Base-by-base conservation (phyloP, 2,888 invertebrate species). In the Drosophila demipolita region DNA sequence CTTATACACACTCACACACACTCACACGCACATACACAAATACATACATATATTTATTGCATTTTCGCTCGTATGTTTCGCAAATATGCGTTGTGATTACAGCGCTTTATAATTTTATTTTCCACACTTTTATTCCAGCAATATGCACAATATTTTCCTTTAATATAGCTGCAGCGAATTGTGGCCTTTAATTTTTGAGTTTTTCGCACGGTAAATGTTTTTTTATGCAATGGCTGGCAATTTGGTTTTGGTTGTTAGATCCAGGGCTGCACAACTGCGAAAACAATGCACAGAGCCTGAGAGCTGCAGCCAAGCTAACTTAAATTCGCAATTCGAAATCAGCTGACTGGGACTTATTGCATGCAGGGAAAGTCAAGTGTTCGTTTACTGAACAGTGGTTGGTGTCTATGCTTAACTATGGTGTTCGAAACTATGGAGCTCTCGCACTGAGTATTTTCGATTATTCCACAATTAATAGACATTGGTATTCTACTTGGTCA, bases 191-290 rank as follows among this genome's bases (percentile, higher is more conserved):
- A 61, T 61, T 67, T 62, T 32, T 26, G 40, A 60, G 35, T 42
- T 50, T 66, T 77, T 60, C 45, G 54, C 78, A 69, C 73, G 49
- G 62, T 68, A 42, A 57, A 45, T 58, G 40, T 76, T 78, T 75
- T 68, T 76, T 76, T 78, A 73, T 76, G 78, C 76, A 76, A 76
- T 77, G 78, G 78, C 78, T 78, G 78, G 76, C 74, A 70, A 78
- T 60, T 73, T 68, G 73, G 69, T 66, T 78, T 77, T 77, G 78
- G 73, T 78, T 77, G 64, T 69, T 60, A 17, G 15, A 45, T 62
- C 69, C 73, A 77, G 76, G 78, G 76, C 67, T 76, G 78, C 67
- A 67, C 36, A 50, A 54, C 61, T 48, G 64, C 67, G 67, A 74
- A 69, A 64, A 75, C 65, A 75, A 58, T 75, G 75, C 75, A 75